Conservation (phyloP, 1,140 invertebrate species). For the Atopsyche davidsoni region DNA sequence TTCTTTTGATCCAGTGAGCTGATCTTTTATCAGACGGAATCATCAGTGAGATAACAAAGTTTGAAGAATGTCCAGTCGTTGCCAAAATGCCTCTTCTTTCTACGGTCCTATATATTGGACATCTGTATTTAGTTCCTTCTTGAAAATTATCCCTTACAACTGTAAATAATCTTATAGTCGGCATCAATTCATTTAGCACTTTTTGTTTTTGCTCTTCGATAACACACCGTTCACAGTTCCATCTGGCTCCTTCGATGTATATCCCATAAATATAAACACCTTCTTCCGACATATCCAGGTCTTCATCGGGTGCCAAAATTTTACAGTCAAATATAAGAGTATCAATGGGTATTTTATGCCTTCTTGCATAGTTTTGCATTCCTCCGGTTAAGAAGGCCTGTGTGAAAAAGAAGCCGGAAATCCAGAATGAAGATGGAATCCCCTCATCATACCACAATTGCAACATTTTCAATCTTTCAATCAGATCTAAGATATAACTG, state of each 20-base stretch:
- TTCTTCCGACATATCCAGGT: constrained; percentile 52
- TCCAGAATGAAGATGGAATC: constrained; percentile 81
- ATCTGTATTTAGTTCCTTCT: constrained; percentile 60
- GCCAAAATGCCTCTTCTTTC: constrained; percentile 75
- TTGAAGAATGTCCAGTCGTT: constrained; percentile 88
- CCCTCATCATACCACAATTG: constrained; percentile 72
- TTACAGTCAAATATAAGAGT: constrained; percentile 76
- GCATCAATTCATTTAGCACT: constrained; percentile 73
- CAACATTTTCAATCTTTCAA: constrained; percentile 70
- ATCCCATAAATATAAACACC: constrained; percentile 80
- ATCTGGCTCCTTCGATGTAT: constrained; percentile 79
- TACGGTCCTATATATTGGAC: constrained; percentile 84
- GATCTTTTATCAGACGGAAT: constrained; percentile 62
- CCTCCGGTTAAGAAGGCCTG: constrained; percentile 91
- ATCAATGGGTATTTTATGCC: constrained; percentile 83
- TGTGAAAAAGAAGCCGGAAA: constrained; percentile 92
- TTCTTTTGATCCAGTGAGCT: constrained; percentile 82
- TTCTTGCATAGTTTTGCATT: constrained; percentile 86
- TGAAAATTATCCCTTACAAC: constrained; percentile 49
- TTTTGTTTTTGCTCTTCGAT: constrained; percentile 78
- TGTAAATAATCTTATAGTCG: constrained; percentile 67
- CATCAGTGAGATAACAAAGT: constrained; percentile 77
- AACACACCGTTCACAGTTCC: constrained; percentile 55
- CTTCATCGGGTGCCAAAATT: constrained; percentile 50
- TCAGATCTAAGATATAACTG: constrained; percentile 79